Percentiles rank a stretch among this genome's conserved stretches.
Conservation (phyloP, 2,797 vertebrate species). For the Thalassophryne amazonica region DNA sequence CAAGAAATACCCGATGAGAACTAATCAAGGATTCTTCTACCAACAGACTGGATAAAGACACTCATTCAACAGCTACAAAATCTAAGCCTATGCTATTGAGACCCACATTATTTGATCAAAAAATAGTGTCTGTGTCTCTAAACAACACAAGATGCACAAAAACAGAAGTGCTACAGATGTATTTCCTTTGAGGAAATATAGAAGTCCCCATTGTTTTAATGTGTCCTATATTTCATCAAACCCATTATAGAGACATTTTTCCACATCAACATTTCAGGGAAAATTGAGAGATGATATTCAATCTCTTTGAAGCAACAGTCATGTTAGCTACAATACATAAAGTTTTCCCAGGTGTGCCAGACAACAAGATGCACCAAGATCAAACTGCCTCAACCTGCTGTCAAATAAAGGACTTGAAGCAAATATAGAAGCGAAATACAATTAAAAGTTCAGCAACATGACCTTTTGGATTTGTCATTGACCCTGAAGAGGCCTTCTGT, state of each 20-base stretch:
- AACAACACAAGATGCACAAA: not conserved
- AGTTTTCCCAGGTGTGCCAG: too few species aligned
- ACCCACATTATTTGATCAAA: not conserved
- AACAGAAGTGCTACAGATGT: not conserved
- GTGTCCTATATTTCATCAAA: slow-evolving; percentile 12
- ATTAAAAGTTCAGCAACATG: too few species aligned
- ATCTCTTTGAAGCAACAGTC: slow-evolving; percentile 36
- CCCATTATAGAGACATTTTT: not conserved
- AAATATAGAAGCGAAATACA: too few species aligned
- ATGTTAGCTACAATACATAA: too few species aligned
- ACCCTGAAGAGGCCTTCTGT: too few species aligned
- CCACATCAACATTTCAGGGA: slow-evolving; percentile 6
- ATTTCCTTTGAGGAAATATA: not conserved
- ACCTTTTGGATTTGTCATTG: too few species aligned
- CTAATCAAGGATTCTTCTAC: not conserved
- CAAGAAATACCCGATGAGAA: not conserved
- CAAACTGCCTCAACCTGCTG: slow-evolving; percentile 16
- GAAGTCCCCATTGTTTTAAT: not conserved
- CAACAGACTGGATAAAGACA: not conserved
- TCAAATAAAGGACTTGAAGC: too few species aligned
- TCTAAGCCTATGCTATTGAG: not conserved
- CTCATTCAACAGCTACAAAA: not conserved
- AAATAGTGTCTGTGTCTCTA: not conserved
- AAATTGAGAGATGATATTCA: slow-evolving; percentile 14
- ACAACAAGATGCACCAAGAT: too few species aligned